Base-by-base conservation (phyloP, 2,797 vertebrate genomes). In the Myioborus melanocephalus region DNA sequence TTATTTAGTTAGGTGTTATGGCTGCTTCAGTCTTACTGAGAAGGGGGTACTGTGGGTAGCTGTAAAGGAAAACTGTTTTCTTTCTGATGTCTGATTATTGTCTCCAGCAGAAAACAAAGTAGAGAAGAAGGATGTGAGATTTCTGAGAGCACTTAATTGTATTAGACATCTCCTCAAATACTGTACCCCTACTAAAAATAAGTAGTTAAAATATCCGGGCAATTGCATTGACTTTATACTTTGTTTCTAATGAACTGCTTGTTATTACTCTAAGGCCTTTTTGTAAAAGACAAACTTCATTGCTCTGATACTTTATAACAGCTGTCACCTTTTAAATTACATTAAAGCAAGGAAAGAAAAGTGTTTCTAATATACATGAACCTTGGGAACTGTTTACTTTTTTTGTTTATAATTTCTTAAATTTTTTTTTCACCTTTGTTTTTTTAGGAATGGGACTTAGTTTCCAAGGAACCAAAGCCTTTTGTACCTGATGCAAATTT, bases 401-500 rank as follows among this genome's bases (percentile, higher is more conserved):
- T 44, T 81, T 7, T 27, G 61, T 37, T 30, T 64, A 65, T 75
- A 13, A 35, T 72, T 91, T 69, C 55, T 37, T 0, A 27, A 68
- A 35, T 30, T 57, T 63, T 66, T 55, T 56, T 70, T 80, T 64
- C 18, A 30, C 24, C 16, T 87, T 46, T 43, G 32, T 86, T 64
- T 94, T 96, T 94, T 75, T 97, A 99, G 99, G 98, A 98, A 34
- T 98, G 95, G 95, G 98, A 98, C 69, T 98, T 99, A 95, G 97
- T 99, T 93, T 98, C 96, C 87, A 98, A 98, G 96, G 98, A 98
- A 95, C 98, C 97, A 92, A 97, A 98, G 89, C 97, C 90, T 83
- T 97, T 97, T 88, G 84, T 90, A 76, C 96, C 96, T 91, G 97
- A 97, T 90, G 93, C 96, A 93, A 98, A 98, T 94, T 90, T 97